Base-by-base conservation (phyloP, 2,888 invertebrate genomes). In the Stramonita haemastoma region DNA sequence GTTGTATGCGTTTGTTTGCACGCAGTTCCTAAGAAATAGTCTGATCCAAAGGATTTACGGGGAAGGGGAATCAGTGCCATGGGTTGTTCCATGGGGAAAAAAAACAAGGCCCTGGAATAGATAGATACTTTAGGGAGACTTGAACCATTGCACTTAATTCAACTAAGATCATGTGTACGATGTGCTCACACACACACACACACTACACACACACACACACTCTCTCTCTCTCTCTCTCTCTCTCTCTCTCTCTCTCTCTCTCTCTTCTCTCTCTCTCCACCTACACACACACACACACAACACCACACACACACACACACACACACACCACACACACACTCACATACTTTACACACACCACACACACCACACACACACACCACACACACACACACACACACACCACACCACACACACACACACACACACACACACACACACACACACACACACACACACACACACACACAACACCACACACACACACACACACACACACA, bases 401-500 rank as follows among this genome's bases (percentile, higher is more conserved):
- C 22, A 73, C 73, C 1, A n/a, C 73, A 73, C 66, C 13, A 66
- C 66, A 66, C 66, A 66, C 19, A 73, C 73, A 73, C 73, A 22
- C 73, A 73, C 73, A 73, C 73, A 73, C 73, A 73, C 73, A 73
- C 73, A 73, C 73, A 19, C 5, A 73, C 73, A 73, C 73, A 73
- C 73, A 73, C 73, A 73, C 73, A 73, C n/a, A 22, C 73, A 19
- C 2, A 73, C 73, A 73, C n/a, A 22, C 22, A 73, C 73, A 73
- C 73, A 73, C 73, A 22, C 73, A 19, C 2, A 73, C 73, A 73
- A 19, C 60, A 60, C 73, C 15, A 73, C 73, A 73, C 73, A 73
- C 73, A 73, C n/a, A 73, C 73, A 73, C 73, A 73, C 73, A 73
- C n/a, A 73, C 73, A 73, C 73, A 73, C 73, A 73, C 73, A 73